Percentiles rank a stretch among this genome's conserved stretches.
Conservation (phyloP, 2,113 vertebrate species). For the Sphyrna mokarran region DNA sequence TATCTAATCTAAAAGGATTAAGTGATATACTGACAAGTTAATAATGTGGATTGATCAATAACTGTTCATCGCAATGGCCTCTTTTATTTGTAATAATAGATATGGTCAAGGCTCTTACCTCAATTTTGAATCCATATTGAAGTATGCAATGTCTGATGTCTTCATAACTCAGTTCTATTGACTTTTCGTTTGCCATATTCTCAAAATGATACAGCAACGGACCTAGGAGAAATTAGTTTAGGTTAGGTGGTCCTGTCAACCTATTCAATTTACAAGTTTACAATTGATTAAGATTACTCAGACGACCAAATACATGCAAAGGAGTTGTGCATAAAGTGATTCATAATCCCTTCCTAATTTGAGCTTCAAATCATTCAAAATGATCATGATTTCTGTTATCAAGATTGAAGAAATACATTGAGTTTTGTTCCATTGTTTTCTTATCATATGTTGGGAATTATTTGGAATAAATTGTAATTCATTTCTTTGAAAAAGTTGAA, state of each 20-base stretch:
- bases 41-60: neutral
- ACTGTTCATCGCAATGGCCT: neutral
- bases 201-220: constrained; percentile 95
- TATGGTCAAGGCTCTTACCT: constrained; percentile 63
- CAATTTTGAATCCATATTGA: constrained; percentile 82
- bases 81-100: neutral
- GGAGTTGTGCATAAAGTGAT: constrained; percentile 16
- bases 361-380: constrained; percentile 36
- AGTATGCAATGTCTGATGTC: constrained; percentile 84
- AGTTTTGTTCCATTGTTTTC: neutral
- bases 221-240: constrained; percentile 56
- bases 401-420: neutral
- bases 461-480: neutral
- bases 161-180: constrained; percentile 93
- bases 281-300: neutral
- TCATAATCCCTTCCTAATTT: neutral
- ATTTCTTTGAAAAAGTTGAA: neutral
- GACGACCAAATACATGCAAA: neutral
- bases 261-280: neutral
- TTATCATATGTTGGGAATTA: neutral
- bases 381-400: neutral
- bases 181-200: constrained; percentile 94
- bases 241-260: neutral
- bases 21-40: neutral
- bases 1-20: neutral